phyloP scores from a whole-genome alignment of 2,797 vertebrate genomes.

The Sebastes aleutianus region DNA sequence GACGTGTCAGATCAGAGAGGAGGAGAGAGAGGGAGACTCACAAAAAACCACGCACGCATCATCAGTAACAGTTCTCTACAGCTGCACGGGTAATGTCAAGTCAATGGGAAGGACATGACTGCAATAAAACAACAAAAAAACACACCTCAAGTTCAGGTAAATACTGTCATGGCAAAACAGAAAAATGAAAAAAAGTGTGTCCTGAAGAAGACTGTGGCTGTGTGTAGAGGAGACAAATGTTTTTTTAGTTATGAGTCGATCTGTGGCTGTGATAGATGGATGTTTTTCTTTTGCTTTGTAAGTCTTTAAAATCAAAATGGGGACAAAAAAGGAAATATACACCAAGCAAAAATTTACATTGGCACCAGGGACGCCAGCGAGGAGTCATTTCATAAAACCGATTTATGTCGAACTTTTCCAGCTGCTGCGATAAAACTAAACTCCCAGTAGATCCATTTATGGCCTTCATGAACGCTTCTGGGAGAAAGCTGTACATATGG shows the following conservation, averaged over 20 bases:
- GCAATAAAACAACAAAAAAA: conserved; percentile 28
- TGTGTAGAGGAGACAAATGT: conserved; percentile 14
- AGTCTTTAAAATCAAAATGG: conserved; percentile 26
- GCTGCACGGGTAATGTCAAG: conserved; percentile 53
- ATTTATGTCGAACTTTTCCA: conserved; percentile 33
- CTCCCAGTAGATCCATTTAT: conserved; percentile 25
- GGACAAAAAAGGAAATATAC: conserved; percentile 26
- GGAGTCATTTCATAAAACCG: conserved; percentile 41
- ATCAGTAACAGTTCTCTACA: conserved; percentile 59
- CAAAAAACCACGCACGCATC: conserved; percentile 51
- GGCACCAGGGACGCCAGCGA: conserved; percentile 44
- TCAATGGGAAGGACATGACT: conserved; percentile 17
- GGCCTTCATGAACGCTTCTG: conserved; percentile 20
- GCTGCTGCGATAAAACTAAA: conserved; percentile 19
- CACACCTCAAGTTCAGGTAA: conserved; percentile 51
- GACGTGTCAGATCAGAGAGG: conserved; percentile 65
- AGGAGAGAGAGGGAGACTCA: conserved; percentile 52
- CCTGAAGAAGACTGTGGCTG: conserved; percentile 31
- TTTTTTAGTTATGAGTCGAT: background rate
- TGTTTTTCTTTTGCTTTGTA: conserved; percentile 12
- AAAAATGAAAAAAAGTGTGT: conserved; percentile 15
- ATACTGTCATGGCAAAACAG: conserved; percentile 60
- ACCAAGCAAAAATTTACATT: conserved; percentile 37
- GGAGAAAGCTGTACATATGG: conserved; percentile 22
- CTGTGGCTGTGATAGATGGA: background rate